These are phyloP conservation scores for Galerucella nymphaeae DNA, from an alignment of 2,888 invertebrate species.

Conservation along the genomic window DNA sequence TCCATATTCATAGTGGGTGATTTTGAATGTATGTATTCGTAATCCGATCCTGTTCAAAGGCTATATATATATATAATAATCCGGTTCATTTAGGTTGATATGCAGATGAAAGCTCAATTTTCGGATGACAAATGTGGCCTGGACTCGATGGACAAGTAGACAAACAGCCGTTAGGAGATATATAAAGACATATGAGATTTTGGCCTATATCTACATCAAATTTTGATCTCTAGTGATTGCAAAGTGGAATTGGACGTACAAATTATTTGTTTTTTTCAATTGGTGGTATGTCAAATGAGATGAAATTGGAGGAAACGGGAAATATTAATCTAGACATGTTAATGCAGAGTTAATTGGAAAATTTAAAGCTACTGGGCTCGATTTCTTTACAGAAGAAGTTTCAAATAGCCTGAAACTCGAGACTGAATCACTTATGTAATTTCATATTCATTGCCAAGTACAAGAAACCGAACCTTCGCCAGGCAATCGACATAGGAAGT, in stretches of 20 bases:
- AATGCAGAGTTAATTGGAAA: neutral
- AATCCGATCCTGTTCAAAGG: neutral
- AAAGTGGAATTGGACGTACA: neutral
- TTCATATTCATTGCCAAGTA: no score
- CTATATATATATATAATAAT: conserved; percentile 36
- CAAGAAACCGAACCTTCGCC: no score
- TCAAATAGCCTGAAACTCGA: no score
- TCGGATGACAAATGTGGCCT: conserved; percentile 33
- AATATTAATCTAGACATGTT: neutral
- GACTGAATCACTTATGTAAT: no score
- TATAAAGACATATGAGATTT: conserved; percentile 12
- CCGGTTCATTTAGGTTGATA: conserved; percentile 42
- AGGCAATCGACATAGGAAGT: no score
- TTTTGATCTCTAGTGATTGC: conserved; percentile 1
- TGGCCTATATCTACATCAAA: conserved; percentile 12
- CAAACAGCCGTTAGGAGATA: conserved; percentile 14
- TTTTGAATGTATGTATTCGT: neutral
- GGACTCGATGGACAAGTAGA: conserved; percentile 33
- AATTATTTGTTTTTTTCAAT: conserved; percentile 6
- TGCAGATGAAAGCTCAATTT: conserved; percentile 42
- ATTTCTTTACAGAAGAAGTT: no score
- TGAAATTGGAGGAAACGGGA: neutral
- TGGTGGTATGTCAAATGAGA: neutral
- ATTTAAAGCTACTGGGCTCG: no score
- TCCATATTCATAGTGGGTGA: no score